These are phyloP conservation scores for Emydura subglobosa DNA, from an alignment of 2,113 vertebrate species.

Conservation along the genomic window DNA sequence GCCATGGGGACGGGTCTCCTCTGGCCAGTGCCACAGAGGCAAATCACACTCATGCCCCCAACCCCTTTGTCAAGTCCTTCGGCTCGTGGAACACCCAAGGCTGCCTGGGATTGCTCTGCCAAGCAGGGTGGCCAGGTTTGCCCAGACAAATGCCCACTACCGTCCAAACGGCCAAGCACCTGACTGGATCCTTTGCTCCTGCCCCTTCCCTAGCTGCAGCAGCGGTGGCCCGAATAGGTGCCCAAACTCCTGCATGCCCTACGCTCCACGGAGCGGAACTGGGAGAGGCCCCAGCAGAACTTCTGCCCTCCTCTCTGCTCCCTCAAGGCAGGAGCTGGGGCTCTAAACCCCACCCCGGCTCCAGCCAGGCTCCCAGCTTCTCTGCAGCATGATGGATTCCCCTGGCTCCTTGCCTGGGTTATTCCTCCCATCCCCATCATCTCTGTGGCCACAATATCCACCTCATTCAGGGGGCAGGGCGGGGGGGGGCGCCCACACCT, in stretches of 20 bases:
- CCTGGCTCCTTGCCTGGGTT: not conserved
- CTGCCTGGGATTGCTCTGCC: not conserved
- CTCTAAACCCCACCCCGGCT: not conserved
- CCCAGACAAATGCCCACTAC: not conserved
- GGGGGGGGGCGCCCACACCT: not conserved
- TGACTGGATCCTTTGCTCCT: not conserved
- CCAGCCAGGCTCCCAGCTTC: not conserved
- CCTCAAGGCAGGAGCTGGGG: not conserved
- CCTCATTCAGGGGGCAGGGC: not conserved
- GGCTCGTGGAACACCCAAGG: too few relatives aligned
- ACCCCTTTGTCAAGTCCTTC: too few relatives aligned
- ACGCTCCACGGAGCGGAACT: not conserved
- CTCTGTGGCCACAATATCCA: not conserved
- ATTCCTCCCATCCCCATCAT: not conserved
- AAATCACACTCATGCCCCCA: not conserved
- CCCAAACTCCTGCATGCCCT: not conserved
- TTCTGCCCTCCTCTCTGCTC: not conserved
- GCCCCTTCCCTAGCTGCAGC: not conserved
- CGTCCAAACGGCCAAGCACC: not conserved
- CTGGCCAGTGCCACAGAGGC: rapidly evolving
- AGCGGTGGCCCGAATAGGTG: not conserved
- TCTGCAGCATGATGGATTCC: not conserved
- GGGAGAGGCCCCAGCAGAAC: not conserved
- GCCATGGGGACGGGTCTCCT: rapidly evolving
- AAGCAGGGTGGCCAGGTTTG: not conserved